Percentiles rank a stretch among this genome's conserved stretches.
These are phyloP conservation scores for Mesocricetus auratus DNA, from an alignment of 2,113 vertebrate species.

Conservation along the genomic window DNA sequence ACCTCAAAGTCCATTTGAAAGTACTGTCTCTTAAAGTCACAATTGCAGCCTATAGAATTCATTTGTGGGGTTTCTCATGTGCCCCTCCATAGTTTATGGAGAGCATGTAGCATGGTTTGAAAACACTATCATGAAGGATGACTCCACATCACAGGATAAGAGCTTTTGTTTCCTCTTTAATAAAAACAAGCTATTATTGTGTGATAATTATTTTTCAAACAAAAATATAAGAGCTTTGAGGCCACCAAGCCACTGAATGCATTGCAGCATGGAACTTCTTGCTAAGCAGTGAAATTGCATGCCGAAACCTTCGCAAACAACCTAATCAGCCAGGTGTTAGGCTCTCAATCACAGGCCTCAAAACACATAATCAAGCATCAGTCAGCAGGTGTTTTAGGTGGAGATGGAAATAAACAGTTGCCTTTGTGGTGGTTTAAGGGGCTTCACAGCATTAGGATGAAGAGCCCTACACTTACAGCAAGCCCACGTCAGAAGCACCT, in stretches of 20 bases:
- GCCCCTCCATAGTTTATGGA: fast-evolving
- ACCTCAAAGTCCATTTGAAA: neutral
- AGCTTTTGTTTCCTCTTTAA: conserved; percentile 32
- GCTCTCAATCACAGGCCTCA: conserved; percentile 72
- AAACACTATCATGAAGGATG: neutral
- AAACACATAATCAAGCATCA: conserved; percentile 73
- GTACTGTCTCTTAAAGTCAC: neutral
- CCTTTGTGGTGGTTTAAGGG: conserved; percentile 66
- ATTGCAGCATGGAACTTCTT: neutral
- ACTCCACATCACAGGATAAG: neutral
- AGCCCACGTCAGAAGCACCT: neutral
- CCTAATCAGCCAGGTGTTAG: conserved; percentile 78
- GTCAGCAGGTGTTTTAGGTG: conserved; percentile 74
- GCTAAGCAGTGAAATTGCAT: conserved; percentile 46
- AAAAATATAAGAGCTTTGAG: conserved; percentile 39
- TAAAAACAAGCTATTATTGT: conserved; percentile 66
- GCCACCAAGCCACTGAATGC: neutral
- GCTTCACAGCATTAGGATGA: conserved; percentile 68
- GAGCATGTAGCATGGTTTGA: neutral
- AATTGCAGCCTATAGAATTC: neutral
- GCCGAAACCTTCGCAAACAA: conserved; percentile 66
- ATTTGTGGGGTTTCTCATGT: neutral
- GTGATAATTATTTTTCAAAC: conserved; percentile 62
- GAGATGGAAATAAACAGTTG: conserved; percentile 72
- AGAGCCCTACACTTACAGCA: conserved; percentile 21